A percentile compares a stretch with the other conserved stretches of the same genome.
Conservation (phyloP, 2,113 vertebrate species). For the Triplophysa dalaica region DNA sequence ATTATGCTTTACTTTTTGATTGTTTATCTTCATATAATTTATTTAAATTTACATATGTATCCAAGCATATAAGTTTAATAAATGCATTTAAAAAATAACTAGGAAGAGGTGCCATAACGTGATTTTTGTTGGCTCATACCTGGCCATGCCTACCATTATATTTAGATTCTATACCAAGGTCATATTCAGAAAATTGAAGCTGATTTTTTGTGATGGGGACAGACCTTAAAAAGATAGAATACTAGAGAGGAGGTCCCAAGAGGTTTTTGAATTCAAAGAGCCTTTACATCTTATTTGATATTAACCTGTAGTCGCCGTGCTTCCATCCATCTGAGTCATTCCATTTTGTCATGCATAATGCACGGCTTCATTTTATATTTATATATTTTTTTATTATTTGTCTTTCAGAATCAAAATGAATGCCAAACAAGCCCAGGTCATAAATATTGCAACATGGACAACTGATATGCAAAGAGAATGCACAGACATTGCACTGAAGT, state of each 20-base stretch:
- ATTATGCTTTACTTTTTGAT: too few relatives aligned
- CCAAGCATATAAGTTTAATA: too few relatives aligned
- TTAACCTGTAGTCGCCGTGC: conserved; percentile 23
- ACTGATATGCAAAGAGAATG: not conserved
- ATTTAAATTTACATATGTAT: too few relatives aligned
- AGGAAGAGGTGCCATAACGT: too few relatives aligned
- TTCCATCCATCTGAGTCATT: conserved; percentile 19
- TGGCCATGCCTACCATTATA: too few relatives aligned
- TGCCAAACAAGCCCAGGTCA: conserved; percentile 54
- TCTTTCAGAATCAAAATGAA: conserved; percentile 68
- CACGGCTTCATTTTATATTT: conserved; percentile 56
- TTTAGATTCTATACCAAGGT: not conserved
- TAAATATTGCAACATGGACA: conserved; percentile 56
- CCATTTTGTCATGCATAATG: conserved; percentile 62
- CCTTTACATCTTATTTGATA: conserved; percentile 19
- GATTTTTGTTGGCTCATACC: too few relatives aligned
- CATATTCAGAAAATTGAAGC: not conserved
- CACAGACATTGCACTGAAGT: not conserved
- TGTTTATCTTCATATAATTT: too few relatives aligned
- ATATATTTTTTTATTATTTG: conserved; percentile 67
- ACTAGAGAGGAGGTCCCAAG: not conserved
- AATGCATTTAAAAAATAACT: too few relatives aligned
- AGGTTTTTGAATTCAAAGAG: conserved; percentile 10
- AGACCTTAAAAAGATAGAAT: not conserved
- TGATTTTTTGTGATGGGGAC: not conserved